Conservation (phyloP, 92 coral and sea anemone genomes). For the Chrysogorgia sp. region DNA sequence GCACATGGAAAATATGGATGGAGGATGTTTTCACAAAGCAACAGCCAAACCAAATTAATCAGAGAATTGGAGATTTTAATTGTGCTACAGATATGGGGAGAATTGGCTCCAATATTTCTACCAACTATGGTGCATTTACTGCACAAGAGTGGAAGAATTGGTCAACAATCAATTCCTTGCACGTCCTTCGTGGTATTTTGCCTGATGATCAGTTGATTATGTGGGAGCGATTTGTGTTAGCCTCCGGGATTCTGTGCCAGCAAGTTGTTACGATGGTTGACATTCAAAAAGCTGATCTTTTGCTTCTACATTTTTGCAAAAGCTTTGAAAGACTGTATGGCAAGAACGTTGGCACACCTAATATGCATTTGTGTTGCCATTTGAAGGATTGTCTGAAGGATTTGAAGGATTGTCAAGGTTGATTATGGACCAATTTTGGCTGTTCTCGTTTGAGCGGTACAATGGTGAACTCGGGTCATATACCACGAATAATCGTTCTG, state of each 20-base stretch:
- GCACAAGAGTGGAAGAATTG: constrained; percentile 47
- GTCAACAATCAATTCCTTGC: constrained; percentile 25
- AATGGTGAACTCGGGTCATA: constrained; percentile 54
- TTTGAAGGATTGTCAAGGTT: constrained; percentile 65
- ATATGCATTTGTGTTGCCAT: constrained; percentile 62
- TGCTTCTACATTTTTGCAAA: constrained; percentile 15
- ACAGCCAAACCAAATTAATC: neutral
- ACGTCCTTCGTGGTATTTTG: constrained; percentile 38
- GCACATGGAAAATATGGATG: neutral
- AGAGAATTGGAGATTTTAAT: constrained; percentile 21
- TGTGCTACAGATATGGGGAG: constrained; percentile 5
- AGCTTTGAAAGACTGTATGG: constrained; percentile 48
- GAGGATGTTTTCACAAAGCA: neutral
- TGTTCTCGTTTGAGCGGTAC: constrained; percentile 60
- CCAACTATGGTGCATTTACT: constrained; percentile 37
- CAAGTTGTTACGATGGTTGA: no score
- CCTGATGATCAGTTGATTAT: constrained; percentile 23
- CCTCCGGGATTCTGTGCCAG: constrained; percentile 31
- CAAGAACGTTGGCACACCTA: constrained; percentile 31
- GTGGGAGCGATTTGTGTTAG: constrained; percentile 40
- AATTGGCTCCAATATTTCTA: constrained; percentile 6
- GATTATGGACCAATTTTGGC: constrained; percentile 65
- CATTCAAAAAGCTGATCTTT: no score
- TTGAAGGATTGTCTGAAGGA: constrained; percentile 59
- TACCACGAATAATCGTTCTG: constrained; percentile 58